A percentile compares a stretch with the other conserved stretches of the same genome.
Conservation (phyloP, 2,797 vertebrate species). For the Helarctos malayanus region DNA sequence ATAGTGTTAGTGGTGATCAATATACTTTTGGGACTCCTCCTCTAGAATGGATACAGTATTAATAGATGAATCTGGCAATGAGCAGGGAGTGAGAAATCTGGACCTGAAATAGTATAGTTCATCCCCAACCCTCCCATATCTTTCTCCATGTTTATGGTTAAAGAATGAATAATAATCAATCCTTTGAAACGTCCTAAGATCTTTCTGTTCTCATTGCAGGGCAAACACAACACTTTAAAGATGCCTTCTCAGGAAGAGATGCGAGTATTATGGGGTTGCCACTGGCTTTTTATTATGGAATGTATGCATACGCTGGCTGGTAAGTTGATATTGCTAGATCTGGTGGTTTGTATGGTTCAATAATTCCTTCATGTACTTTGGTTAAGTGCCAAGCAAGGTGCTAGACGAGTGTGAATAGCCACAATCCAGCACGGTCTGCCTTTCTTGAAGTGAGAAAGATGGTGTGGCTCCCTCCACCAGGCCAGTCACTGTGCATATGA, state of each 20-base stretch:
- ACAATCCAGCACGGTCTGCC: not conserved
- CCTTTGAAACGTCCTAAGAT: constrained; percentile 24
- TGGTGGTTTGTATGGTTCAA: not conserved
- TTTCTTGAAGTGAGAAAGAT: not conserved
- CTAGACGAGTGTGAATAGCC: not conserved
- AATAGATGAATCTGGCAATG: not conserved
- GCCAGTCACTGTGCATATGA: not conserved
- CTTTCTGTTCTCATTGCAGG: constrained; percentile 90
- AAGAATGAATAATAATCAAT: not conserved
- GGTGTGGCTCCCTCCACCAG: not conserved
- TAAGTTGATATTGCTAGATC: constrained; percentile 86
- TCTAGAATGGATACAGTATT: not conserved
- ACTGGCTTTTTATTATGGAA: constrained; percentile 98
- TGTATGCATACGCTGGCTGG: constrained; percentile 99
- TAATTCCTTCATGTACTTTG: not conserved
- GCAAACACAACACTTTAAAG: constrained; percentile 95
- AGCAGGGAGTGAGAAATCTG: not conserved
- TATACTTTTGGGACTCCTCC: not conserved
- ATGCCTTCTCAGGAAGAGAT: constrained; percentile 93
- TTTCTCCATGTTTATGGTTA: not conserved
- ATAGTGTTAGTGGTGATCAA: not conserved
- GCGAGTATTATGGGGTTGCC: constrained; percentile 93
- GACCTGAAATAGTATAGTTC: not conserved
- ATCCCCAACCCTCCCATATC: accelerated
- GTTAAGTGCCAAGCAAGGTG: not conserved